phyloP scores from a whole-genome alignment of 2,797 vertebrate genomes.

The Bradypus variegatus region DNA sequence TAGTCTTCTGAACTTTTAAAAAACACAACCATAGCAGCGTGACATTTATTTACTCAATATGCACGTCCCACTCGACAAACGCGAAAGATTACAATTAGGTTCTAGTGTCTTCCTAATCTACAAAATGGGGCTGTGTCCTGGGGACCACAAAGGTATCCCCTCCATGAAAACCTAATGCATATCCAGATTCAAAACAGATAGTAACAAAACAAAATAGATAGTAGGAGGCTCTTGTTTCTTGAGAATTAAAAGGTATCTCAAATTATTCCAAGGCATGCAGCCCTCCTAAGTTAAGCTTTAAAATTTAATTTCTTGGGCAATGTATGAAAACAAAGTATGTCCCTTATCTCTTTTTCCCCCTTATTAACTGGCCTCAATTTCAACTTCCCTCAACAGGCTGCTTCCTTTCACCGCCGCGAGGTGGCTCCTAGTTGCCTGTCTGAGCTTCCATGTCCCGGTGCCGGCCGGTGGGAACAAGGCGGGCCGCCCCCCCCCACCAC shows the following conservation, averaged over 20 bases:
- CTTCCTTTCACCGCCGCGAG: not conserved
- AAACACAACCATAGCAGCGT: not conserved
- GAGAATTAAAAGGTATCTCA: not conserved
- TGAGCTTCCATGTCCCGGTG: not conserved
- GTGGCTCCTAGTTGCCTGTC: not conserved
- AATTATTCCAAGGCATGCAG: not conserved
- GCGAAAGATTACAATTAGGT: not conserved
- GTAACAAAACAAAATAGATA: not conserved
- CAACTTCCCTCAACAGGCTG: not conserved
- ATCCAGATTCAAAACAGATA: not conserved
- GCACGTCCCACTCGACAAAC: not conserved
- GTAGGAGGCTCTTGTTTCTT: not conserved
- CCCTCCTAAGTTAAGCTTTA: not conserved
- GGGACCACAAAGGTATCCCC: not conserved
- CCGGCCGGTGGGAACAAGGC: too few species aligned
- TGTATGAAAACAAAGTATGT: not conserved
- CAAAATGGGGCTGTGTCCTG: not conserved
- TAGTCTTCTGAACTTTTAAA: not conserved
- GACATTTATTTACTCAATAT: not conserved
- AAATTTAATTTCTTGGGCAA: not conserved
- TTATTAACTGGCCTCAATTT: not conserved
- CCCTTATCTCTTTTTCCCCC: not conserved
- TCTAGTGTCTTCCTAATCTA: not conserved
- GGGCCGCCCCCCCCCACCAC: not conserved
- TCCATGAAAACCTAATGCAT: not conserved